Conservation (phyloP, 2,113 vertebrate species). For the Syngnathus typhle region DNA sequence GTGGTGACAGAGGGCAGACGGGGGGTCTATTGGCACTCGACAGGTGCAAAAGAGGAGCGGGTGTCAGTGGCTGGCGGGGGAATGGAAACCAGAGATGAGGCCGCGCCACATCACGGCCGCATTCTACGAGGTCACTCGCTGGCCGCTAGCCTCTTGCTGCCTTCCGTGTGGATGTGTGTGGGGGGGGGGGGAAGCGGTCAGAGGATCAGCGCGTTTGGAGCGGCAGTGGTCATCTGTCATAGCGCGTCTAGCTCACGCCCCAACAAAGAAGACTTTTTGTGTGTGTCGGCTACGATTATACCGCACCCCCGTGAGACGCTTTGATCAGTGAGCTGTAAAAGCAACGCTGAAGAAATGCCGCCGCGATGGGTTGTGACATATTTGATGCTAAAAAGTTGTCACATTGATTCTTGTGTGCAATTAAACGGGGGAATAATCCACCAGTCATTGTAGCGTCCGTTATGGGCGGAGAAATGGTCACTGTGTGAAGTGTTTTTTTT, state of each 20-base stretch:
- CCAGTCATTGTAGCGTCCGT: slow-evolving; percentile 22
- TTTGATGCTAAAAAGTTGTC: slow-evolving; percentile 27
- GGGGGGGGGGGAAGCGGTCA: slow-evolving; percentile 5
- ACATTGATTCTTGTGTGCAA: slow-evolving; percentile 20
- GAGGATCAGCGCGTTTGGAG: slow-evolving; percentile 45
- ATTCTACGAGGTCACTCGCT: slow-evolving; percentile 49
- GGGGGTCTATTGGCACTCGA: slow-evolving; percentile 82
- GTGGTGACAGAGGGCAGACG: slow-evolving; percentile 80
- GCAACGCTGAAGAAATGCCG: slow-evolving; percentile 9
- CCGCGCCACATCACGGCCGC: slow-evolving; percentile 45
- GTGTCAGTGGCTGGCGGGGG: slow-evolving; percentile 59
- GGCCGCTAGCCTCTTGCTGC: slow-evolving; percentile 47
- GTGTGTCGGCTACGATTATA: slow-evolving; percentile 39
- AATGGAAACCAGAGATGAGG: slow-evolving; percentile 70
- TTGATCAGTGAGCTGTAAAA: slow-evolving; percentile 44
- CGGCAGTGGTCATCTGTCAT: slow-evolving; percentile 51
- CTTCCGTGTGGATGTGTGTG: not conserved
- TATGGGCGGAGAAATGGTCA: slow-evolving; percentile 24
- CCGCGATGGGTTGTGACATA: slow-evolving; percentile 30
- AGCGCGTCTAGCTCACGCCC: slow-evolving; percentile 37
- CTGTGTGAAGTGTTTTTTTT: slow-evolving; percentile 35
- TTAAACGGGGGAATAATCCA: slow-evolving; percentile 18
- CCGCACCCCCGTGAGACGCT: slow-evolving; percentile 20
- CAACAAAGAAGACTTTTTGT: slow-evolving; percentile 33
- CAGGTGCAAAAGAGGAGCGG: slow-evolving; percentile 78